Evolutionary conservation across 2,113 vertebrate species (phyloP).

Genomic region (Cryptotis parvus): DNA sequence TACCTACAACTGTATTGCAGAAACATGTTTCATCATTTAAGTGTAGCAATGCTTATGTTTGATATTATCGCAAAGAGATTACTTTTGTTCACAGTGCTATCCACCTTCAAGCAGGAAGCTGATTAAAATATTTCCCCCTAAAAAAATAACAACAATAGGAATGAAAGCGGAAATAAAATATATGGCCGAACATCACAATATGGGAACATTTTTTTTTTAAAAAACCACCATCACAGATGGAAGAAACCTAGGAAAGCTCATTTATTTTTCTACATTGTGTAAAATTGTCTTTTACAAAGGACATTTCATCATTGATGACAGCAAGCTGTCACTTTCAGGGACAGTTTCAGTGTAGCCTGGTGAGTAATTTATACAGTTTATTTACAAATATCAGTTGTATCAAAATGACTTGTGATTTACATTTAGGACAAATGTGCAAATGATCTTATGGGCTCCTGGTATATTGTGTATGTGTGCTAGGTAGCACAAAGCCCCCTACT

Average conservation of each 20-base stretch:
- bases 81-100: slow-evolving; percentile 80
- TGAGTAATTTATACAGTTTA: slow-evolving; percentile 58
- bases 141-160: slow-evolving; percentile 72
- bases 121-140: slow-evolving; percentile 73
- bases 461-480: neutral
- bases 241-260: slow-evolving; percentile 53
- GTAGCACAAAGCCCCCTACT: neutral
- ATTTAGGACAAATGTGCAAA: slow-evolving; percentile 42
- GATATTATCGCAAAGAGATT: slow-evolving; percentile 83
- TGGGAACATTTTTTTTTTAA: slow-evolving; percentile 11
- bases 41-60: slow-evolving; percentile 66
- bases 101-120: slow-evolving; percentile 77
- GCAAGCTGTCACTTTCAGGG: slow-evolving; percentile 65
- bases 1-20: slow-evolving; percentile 61
- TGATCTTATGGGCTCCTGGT: slow-evolving; percentile 18
- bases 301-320: slow-evolving; percentile 71
- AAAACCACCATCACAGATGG: slow-evolving; percentile 44
- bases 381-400: slow-evolving; percentile 63
- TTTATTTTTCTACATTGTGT: slow-evolving; percentile 67
- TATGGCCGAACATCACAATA: slow-evolving; percentile 50
- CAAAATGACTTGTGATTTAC: slow-evolving; percentile 44
- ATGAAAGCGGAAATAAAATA: slow-evolving; percentile 78
- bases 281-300: slow-evolving; percentile 66
- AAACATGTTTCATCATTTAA: slow-evolving; percentile 76
- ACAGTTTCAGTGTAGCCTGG: slow-evolving; percentile 42